These are phyloP conservation scores for Actenoides hombroni DNA, from an alignment of 2,113 vertebrate genomes.

Conservation along the genomic window DNA sequence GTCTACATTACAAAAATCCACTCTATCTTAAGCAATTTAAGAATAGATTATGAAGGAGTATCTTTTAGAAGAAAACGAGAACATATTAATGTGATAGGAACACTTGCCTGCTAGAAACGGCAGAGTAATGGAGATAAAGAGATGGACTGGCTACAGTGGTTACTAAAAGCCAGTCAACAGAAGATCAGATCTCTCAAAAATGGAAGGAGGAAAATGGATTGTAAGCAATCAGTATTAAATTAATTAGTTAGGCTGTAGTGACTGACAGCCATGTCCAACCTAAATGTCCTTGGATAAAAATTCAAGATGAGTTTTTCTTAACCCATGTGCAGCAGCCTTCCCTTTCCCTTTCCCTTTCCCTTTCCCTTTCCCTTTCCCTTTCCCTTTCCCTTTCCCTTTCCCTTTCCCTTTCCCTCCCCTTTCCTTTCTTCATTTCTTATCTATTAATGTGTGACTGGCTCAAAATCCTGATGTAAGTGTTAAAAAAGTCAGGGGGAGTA, in stretches of 20 bases:
- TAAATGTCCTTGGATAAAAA: background rate
- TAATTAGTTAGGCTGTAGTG: background rate
- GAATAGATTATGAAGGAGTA: background rate
- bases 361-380: no score
- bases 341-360: no score
- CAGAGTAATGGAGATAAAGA: constrained; percentile 14
- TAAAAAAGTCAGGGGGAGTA: background rate
- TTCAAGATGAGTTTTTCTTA: background rate
- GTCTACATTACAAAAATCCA: background rate
- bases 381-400: no score
- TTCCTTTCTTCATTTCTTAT: background rate
- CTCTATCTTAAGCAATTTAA: background rate
- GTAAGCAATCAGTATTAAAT: background rate
- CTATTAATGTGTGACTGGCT: background rate
- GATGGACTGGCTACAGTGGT: background rate
- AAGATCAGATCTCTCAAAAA: constrained; percentile 20
- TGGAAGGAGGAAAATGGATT: background rate
- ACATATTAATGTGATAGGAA: background rate
- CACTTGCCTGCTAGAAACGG: background rate
- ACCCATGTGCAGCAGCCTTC: background rate
- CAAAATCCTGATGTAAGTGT: background rate
- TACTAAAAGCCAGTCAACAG: constrained; percentile 20
- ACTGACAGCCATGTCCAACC: background rate
- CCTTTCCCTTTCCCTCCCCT: no score
- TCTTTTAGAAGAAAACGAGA: background rate